phyloP scores from a whole-genome alignment of 2,113 vertebrate genomes.

The Acinonyx jubatus region DNA sequence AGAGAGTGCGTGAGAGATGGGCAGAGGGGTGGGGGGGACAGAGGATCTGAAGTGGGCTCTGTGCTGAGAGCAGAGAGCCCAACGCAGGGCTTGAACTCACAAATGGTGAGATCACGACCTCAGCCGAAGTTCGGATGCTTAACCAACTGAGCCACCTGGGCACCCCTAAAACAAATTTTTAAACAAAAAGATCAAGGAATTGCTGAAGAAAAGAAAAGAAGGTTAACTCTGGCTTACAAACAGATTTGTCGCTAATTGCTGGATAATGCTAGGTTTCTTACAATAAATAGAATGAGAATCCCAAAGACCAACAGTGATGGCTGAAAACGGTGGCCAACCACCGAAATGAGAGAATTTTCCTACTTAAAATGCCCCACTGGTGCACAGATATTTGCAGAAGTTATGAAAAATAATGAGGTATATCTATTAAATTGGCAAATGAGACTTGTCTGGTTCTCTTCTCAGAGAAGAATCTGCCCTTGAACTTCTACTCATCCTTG shows the following conservation, averaged over 20 bases:
- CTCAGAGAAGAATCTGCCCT: neutral
- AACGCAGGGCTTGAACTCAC: too few relatives aligned
- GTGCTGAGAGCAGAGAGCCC: too few relatives aligned
- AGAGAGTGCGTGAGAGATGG: too few relatives aligned
- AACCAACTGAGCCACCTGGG: too few relatives aligned
- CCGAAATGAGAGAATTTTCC: neutral
- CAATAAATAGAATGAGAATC: neutral
- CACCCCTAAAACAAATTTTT: neutral
- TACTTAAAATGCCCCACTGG: neutral
- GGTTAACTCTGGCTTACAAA: neutral
- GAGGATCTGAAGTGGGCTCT: too few relatives aligned
- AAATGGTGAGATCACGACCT: too few relatives aligned
- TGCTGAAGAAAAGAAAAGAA: neutral
- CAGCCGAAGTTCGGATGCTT: too few relatives aligned
- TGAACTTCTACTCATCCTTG: too few relatives aligned
- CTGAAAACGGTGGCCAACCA: neutral
- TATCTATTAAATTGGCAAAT: neutral
- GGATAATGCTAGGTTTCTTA: neutral
- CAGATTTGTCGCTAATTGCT: neutral
- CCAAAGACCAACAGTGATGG: neutral
- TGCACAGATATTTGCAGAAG: neutral
- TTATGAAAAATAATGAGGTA: neutral
- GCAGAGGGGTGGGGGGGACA: too few relatives aligned
- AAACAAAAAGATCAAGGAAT: neutral
- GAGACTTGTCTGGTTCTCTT: neutral